Base-by-base conservation (phyloP, 2,888 invertebrate species). In the Quadriops clusia region DNA sequence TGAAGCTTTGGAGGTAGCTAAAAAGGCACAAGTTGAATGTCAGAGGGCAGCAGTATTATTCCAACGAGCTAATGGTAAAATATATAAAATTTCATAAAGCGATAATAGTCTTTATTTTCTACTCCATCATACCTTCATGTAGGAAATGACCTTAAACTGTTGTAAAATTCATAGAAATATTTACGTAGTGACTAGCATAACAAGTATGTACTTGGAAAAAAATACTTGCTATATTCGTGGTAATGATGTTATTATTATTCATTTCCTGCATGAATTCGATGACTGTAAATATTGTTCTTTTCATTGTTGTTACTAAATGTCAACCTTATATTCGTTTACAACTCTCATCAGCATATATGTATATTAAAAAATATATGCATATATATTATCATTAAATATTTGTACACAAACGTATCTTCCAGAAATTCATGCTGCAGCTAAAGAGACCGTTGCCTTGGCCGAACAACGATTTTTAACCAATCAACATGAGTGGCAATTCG, bases 381-480 rank as follows among this genome's bases (percentile, higher is more conserved):
- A 17, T 3, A 27, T 37, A 37, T 22, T 30, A 23, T 8, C 7
- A 22, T 25, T 8, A n/a, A n/a, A n/a, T n/a, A n/a, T n/a, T n/a
- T n/a, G n/a, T n/a, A n/a, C n/a, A n/a, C n/a, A n/a, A n/a, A 15
- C 13, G 17, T 23, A 42, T 32, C 40, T 50, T 55, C 2, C 54
- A 82, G 85, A 84, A 61, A 72, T 90, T 29, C 91, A 93, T 62
- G 79, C 80, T 24, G 91, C 90, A 2, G 93, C 93, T 0, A 90
- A 90, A 59, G 90, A 93, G 65, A 91, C 90, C 0, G 91, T 93
- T 31, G 78, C 84, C 0, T 57, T 91, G 25, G 93, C 94, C 0
- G 93, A 93, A 58, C 78, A 84, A 56, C 70, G 86, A 39, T 83
- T 78, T 50, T 56, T 70, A 50, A 74, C 72, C 55, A 75, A 81